These are phyloP conservation scores for Pterobdella sp. DNA, from an alignment of 2,888 invertebrate genomes.

Conservation along the genomic window DNA sequence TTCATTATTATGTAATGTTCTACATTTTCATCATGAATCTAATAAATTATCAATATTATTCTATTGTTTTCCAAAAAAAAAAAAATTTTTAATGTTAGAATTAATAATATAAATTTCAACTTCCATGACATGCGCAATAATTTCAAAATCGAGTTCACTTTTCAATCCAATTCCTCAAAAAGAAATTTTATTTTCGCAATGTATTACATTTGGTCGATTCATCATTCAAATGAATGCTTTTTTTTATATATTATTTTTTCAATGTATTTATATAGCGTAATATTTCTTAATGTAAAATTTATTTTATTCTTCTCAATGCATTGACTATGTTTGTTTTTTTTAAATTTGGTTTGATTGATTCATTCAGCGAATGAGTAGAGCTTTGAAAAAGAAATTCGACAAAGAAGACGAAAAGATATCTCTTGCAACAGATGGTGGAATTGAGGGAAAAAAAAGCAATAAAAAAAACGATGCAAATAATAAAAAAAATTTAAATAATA, in stretches of 20 bases:
- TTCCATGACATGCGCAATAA: no score
- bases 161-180: no score
- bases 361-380: not conserved
- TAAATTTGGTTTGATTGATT: not conserved
- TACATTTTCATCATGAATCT: no score
- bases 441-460: not conserved
- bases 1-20: no score
- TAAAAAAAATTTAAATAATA: not conserved
- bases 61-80: no score
- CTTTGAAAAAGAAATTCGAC: not conserved
- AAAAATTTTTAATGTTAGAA: no score
- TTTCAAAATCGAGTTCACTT: no score
- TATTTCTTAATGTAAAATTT: not conserved
- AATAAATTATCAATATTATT: no score
- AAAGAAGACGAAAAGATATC: not conserved
- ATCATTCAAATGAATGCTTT: not conserved
- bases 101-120: no score
- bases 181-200: no score
- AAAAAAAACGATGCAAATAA: not conserved
- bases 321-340: not conserved
- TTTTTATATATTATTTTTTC: no score
- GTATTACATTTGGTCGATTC: not conserved
- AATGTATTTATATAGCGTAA: not conserved
- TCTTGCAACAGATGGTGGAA: not conserved
- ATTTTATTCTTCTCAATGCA: not conserved